Evolutionary conservation across 2,888 invertebrate genomes (phyloP), one percentile per base, ranked within the genome.

Genomic region (Pseudococcus longispinus): DNA sequence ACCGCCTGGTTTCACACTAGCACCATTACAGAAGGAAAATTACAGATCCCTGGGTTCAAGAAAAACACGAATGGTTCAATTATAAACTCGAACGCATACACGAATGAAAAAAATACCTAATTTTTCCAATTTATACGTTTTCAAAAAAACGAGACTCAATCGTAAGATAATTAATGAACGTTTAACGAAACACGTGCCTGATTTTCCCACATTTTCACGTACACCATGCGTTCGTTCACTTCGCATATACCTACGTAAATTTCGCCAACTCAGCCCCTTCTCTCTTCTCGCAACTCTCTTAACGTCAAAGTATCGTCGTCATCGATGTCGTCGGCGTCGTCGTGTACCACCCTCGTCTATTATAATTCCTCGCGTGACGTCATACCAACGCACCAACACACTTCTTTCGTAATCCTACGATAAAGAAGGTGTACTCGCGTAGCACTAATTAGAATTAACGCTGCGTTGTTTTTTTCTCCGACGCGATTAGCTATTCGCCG

Each of bases 401-500:
- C 15, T 4, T 11, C 15, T 70, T 29, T 70, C n/a, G 70, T 70
- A 29, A 70, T 70, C 29, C 29, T 2, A 29, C 70, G 6, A 70
- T 70, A 70, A 70, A 70, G 29, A 29, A 70, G 70, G 70, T 70
- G 70, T 70, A 29, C 29, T 65, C 29, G 8, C 70, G 26, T 29
- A 70, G 26, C 70, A 18, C 70, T 70, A 70, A 70, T 70, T 70
- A 70, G 70, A 70, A 29, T 65, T 65, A 70, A 70, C 13, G 29
- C 15, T 18, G 15, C 29, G 13, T 5, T 60, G n/a, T 23, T 23
- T 60, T 60, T 60, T 23, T 23, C 60, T 1, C 51, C 60, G n/a
- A 23, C 23, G 6, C 60, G 60, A 51, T 44, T 44, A 44, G 13
- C 13, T 32, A 32, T 32, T 44, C 51, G 60, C 3, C 60, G 23